Evolutionary conservation across 2,888 invertebrate genomes (phyloP).

Genomic region (Ceraclea dissimilis): DNA sequence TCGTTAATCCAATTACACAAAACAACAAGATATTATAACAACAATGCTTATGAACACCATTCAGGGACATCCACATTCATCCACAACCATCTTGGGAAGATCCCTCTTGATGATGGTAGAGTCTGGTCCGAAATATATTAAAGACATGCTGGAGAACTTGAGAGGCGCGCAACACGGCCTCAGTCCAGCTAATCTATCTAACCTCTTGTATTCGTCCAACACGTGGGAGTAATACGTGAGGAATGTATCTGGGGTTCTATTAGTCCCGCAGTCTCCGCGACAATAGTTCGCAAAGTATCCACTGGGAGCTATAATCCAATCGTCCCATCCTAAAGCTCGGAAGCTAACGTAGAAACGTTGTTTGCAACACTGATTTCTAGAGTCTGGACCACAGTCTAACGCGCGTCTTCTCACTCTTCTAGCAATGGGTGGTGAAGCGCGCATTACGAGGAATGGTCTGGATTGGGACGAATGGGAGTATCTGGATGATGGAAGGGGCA

Average conservation of each 20-base stretch:
- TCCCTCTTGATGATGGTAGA: slow-evolving; percentile 88
- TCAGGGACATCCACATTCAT: slow-evolving; percentile 92
- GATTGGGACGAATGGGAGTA: slow-evolving; percentile 35
- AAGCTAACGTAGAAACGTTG: slow-evolving; percentile 89
- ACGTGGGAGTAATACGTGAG: slow-evolving; percentile 86
- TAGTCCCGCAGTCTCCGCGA: slow-evolving; percentile 77
- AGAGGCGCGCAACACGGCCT: slow-evolving; percentile 89
- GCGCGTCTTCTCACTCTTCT: slow-evolving; percentile 71
- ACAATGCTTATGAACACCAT: slow-evolving; percentile 26
- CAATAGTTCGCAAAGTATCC: slow-evolving; percentile 94
- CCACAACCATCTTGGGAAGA: slow-evolving; percentile 92
- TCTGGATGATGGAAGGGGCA: slow-evolving; percentile 43
- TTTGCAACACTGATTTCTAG: slow-evolving; percentile 69
- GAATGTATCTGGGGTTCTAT: slow-evolving; percentile 73
- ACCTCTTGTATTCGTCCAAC: slow-evolving; percentile 79
- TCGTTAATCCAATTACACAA: too few relatives aligned
- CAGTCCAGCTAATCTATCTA: slow-evolving; percentile 67
- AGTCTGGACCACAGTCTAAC: slow-evolving; percentile 67
- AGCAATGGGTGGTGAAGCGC: slow-evolving; percentile 61
- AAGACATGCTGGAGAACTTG: slow-evolving; percentile 85
- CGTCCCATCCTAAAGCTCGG: slow-evolving; percentile 87
- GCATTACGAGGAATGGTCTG: slow-evolving; percentile 76
- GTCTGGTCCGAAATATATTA: slow-evolving; percentile 87
- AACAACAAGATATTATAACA: neutral
- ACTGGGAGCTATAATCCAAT: slow-evolving; percentile 86